Evolutionary conservation across 2,797 vertebrate genomes (phyloP).

Genomic region (Chaunax sp.): DNA sequence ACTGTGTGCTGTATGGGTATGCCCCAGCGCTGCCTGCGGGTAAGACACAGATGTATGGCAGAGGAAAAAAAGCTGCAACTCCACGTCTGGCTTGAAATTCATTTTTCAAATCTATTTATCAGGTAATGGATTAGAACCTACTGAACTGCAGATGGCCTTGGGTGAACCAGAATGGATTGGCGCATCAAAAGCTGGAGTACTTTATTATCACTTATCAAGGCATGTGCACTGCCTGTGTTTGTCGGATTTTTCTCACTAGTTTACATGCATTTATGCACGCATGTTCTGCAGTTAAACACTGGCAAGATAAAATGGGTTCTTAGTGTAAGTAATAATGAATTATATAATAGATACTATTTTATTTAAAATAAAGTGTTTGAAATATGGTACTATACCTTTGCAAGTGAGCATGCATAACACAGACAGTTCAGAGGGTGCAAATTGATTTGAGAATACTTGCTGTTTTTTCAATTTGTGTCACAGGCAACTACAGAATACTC

Average conservation of each 20-base stretch:
- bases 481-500: constrained; percentile 8
- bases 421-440: constrained; percentile 17
- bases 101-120: constrained; percentile 75
- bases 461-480: constrained; percentile 1
- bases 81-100: constrained; percentile 58
- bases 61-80: constrained; percentile 62
- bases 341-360: not conserved
- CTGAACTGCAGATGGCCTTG: constrained; percentile 61
- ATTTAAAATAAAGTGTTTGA: constrained; percentile 4
- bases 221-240: constrained; percentile 6
- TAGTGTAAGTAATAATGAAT: not conserved
- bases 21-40: constrained; percentile 41
- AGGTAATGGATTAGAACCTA: constrained; percentile 73
- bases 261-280: constrained; percentile 12
- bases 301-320: constrained; percentile 17
- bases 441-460: constrained; percentile 1
- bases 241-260: not conserved
- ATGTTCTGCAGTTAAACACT: constrained; percentile 16
- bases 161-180: constrained; percentile 62
- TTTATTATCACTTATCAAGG: constrained; percentile 53
- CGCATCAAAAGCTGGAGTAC: constrained; percentile 46
- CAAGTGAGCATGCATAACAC: constrained; percentile 39
- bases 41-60: constrained; percentile 67
- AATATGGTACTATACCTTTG: constrained; percentile 2
- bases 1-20: constrained; percentile 23